Conservation (phyloP, 2,113 vertebrate genomes). For the Brachionichthys hirsutus region DNA sequence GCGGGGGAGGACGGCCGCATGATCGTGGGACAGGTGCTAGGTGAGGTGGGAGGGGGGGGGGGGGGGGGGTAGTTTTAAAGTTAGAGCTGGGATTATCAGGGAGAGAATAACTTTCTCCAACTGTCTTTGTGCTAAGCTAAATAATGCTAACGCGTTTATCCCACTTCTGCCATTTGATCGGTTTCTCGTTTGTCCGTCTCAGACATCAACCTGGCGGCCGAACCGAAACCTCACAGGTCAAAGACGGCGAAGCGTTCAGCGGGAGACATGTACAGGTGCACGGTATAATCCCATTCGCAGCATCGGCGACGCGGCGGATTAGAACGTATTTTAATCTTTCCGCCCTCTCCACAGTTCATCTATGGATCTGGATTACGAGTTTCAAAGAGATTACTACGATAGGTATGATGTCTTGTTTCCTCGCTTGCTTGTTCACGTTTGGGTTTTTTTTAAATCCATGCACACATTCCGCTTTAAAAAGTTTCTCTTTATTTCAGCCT, state of each 20-base stretch:
- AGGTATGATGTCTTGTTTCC: conserved; percentile 67
- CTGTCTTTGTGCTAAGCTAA: too few species aligned
- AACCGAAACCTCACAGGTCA: conserved; percentile 88
- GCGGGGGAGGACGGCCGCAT: conserved; percentile 86
- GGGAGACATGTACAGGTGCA: conserved; percentile 89
- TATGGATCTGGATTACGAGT: conserved; percentile 88
- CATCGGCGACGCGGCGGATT: too few species aligned
- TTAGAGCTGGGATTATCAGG: too few species aligned
- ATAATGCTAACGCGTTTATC: too few species aligned
- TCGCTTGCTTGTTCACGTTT: background rate
- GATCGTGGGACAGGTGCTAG: conserved; percentile 87
- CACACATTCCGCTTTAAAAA: background rate
- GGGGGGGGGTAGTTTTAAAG: too few species aligned
- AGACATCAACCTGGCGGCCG: conserved; percentile 91
- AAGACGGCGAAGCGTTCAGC: conserved; percentile 87
- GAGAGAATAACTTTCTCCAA: too few species aligned
- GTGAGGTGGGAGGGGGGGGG: conserved; percentile 32
- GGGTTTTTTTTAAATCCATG: background rate
- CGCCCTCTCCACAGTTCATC: conserved; percentile 78
- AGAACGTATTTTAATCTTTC: background rate
- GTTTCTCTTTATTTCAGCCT: too few species aligned
- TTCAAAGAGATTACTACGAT: conserved; percentile 89
- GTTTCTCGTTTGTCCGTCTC: conserved; percentile 14
- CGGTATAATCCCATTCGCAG: background rate
- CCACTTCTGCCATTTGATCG: too few species aligned